A percentile compares a stretch with the other conserved stretches of the same genome.
Conservation (phyloP, 1,140 invertebrate species). For the Cydia fagiglandana region DNA sequence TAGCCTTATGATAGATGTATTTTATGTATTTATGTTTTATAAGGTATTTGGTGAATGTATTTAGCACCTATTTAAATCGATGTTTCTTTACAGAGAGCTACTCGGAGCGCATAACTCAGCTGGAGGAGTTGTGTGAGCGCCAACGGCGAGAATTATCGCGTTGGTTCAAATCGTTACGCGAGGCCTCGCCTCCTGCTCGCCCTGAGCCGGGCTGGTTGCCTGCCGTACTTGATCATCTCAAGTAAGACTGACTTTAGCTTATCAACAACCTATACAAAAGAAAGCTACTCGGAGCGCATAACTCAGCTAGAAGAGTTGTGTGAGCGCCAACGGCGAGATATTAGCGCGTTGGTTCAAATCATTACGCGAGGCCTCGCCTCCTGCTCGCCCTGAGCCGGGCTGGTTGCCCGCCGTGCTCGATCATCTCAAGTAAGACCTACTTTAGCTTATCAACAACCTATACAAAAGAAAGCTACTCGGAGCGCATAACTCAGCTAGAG, state of each 20-base stretch:
- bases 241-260: conserved; percentile 44
- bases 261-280: too few relatives aligned
- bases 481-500: too few relatives aligned
- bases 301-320: neutral
- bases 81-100: conserved; percentile 53
- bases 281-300: too few relatives aligned
- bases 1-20: too few relatives aligned
- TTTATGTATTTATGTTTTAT: too few relatives aligned
- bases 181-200: conserved; percentile 37
- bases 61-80: too few relatives aligned
- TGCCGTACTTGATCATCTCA: conserved; percentile 61
- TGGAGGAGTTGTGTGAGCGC: conserved; percentile 46
- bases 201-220: conserved; percentile 54
- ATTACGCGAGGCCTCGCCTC: conserved; percentile 36
- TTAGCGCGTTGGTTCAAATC: conserved; percentile 50
- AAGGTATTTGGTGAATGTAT: too few relatives aligned
- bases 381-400: conserved; percentile 38
- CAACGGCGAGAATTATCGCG: conserved; percentile 50
- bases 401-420: conserved; percentile 64
- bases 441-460: conserved; percentile 31
- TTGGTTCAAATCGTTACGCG: conserved; percentile 46
- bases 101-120: conserved; percentile 60
- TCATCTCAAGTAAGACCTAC: conserved; percentile 54
- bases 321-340: conserved; percentile 45
- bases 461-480: too few relatives aligned